Conservation (phyloP, 1,140 invertebrate genomes). For the Psilanteris sp. region DNA sequence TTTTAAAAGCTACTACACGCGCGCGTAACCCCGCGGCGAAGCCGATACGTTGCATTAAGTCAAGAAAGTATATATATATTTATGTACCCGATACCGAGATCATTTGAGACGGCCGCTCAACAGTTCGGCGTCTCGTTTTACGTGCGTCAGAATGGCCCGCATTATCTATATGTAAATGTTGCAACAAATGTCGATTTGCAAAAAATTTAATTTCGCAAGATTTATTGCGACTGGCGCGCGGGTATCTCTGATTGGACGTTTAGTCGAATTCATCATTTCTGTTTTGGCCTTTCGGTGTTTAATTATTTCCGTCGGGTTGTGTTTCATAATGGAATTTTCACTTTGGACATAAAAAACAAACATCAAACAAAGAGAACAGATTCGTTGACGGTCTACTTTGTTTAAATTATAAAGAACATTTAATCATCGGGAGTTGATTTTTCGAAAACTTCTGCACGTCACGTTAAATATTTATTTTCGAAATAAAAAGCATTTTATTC, state of each 20-base stretch:
- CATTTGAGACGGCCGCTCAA: slow-evolving; percentile 45
- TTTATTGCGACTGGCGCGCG: slow-evolving; percentile 10
- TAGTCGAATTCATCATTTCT: slow-evolving; percentile 22
- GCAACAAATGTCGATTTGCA: slow-evolving; percentile 5
- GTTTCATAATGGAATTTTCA: too few species aligned
- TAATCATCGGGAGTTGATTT: too few species aligned
- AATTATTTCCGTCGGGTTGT: too few species aligned
- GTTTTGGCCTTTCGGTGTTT: too few species aligned
- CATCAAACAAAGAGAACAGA: too few species aligned
- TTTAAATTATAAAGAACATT: too few species aligned
- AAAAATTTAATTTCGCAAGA: slow-evolving; percentile 16
- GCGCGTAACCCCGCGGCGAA: slow-evolving; percentile 25
- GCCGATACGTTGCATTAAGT: slow-evolving; percentile 50
- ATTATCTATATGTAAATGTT: slow-evolving; percentile 43
- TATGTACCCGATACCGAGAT: slow-evolving; percentile 44
- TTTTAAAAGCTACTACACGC: slow-evolving; percentile 51
- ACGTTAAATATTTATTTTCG: too few species aligned
- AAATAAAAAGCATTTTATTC: too few species aligned
- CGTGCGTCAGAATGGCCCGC: slow-evolving; percentile 15
- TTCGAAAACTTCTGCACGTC: too few species aligned
- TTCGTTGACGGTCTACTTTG: too few species aligned
- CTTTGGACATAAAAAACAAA: too few species aligned
- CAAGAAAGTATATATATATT: slow-evolving; percentile 43
- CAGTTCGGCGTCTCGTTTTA: too few species aligned
- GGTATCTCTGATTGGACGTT: slow-evolving; percentile 5